Percentiles rank a stretch among this genome's conserved stretches.
phyloP scores from a whole-genome alignment of 2,797 vertebrate genomes.

The Semaprochilodus insignis region DNA sequence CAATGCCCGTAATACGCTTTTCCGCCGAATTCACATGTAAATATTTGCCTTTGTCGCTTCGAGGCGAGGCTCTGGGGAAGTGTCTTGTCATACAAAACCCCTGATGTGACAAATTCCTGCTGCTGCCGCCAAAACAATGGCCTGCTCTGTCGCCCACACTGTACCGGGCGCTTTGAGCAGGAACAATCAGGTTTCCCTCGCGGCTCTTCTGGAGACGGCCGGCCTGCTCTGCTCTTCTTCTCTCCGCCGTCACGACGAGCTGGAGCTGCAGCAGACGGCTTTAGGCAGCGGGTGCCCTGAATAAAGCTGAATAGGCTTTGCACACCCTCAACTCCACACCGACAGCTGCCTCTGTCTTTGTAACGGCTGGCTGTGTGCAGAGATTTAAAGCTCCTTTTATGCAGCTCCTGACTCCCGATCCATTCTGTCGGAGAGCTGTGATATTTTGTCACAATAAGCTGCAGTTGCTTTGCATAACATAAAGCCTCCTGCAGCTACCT shows the following conservation, averaged over 20 bases:
- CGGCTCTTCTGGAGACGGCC: conserved; percentile 24
- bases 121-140: conserved; percentile 57
- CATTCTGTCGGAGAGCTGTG: conserved; percentile 22
- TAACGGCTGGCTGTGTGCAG: conserved; percentile 52
- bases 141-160: conserved; percentile 37
- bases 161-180: conserved; percentile 32
- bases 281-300: conserved; percentile 55
- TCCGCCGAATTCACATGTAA: conserved; percentile 63
- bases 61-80: conserved; percentile 50
- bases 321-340: conserved; percentile 61
- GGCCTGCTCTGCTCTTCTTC: conserved; percentile 53
- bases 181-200: conserved; percentile 20
- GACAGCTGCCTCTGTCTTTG: conserved; percentile 76
- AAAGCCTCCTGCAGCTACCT: neutral
- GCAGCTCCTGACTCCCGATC: conserved; percentile 33
- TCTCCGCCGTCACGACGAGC: conserved; percentile 60
- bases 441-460: neutral
- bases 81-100: conserved; percentile 58
- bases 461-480: neutral
- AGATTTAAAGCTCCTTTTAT: conserved; percentile 60
- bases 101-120: conserved; percentile 52
- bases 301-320: conserved; percentile 70
- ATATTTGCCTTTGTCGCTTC: conserved; percentile 59
- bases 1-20: conserved; percentile 47
- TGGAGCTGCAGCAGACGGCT: conserved; percentile 60